phyloP scores from a whole-genome alignment of 1,140 invertebrate species.

The Drosophila miranda region DNA sequence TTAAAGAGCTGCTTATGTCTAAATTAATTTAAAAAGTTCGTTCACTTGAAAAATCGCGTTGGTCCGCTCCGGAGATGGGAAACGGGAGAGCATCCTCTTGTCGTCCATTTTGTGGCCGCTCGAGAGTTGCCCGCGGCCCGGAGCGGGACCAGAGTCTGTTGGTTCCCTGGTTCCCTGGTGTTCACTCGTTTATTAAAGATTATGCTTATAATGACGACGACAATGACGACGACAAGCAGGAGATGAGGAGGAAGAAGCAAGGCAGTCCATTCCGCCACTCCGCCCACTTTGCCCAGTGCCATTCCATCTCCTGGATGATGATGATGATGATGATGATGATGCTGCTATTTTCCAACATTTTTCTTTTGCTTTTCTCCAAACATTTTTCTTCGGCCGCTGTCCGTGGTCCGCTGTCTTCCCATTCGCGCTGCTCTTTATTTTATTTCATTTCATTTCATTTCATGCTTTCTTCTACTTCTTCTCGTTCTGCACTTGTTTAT shows the following conservation, averaged over 20 bases:
- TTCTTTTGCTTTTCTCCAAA: slow-evolving; percentile 19
- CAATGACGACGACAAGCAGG: slow-evolving; percentile 74
- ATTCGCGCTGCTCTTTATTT: slow-evolving; percentile 36
- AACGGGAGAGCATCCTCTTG: slow-evolving; percentile 23
- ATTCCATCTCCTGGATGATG: slow-evolving; percentile 34
- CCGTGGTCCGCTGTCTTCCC: too few species aligned
- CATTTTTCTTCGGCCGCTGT: too few species aligned
- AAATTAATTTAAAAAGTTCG: slow-evolving; percentile 79
- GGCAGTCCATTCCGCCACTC: too few species aligned
- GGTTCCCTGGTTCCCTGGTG: slow-evolving; percentile 52
- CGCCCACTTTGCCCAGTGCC: background rate
- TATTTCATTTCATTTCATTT: slow-evolving; percentile 24
- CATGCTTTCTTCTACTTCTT: slow-evolving; percentile 49
- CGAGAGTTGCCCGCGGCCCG: slow-evolving; percentile 65
- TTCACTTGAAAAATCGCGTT: slow-evolving; percentile 72
- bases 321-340: slow-evolving; percentile 69
- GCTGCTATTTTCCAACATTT: slow-evolving; percentile 71
- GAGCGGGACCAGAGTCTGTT: background rate
- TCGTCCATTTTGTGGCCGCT: slow-evolving; percentile 67
- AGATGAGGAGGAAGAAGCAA: slow-evolving; percentile 3
- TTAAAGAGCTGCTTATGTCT: slow-evolving; percentile 78
- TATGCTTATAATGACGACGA: slow-evolving; percentile 80
- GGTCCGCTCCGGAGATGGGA: background rate
- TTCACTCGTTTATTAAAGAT: slow-evolving; percentile 78
- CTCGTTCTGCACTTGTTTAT: slow-evolving; percentile 30